These are phyloP conservation scores for Piscicola geometra DNA, from an alignment of 2,888 invertebrate genomes.

Conservation along the genomic window DNA sequence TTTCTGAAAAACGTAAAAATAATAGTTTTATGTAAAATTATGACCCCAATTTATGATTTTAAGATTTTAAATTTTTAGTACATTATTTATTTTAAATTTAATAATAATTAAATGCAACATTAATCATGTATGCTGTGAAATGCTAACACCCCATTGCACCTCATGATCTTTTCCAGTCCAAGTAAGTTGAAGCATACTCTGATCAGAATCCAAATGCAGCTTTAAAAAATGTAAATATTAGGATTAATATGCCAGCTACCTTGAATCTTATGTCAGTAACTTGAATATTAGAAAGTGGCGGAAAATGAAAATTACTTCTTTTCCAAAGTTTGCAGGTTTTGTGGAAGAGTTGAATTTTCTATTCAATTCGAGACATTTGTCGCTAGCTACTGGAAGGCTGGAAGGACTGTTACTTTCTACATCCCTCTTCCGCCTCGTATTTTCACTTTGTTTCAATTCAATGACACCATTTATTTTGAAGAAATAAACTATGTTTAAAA, in stretches of 20 bases:
- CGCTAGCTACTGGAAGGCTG: neutral
- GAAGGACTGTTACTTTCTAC: too few relatives aligned
- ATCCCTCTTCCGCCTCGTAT: too few relatives aligned
- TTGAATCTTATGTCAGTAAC: neutral
- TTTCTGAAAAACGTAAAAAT: neutral
- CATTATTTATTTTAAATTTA: too few relatives aligned
- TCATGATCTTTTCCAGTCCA: slow-evolving; percentile 35
- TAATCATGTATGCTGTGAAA: too few relatives aligned
- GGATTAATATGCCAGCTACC: neutral
- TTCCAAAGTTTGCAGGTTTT: neutral
- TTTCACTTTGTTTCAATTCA: too few relatives aligned
- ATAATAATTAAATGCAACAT: too few relatives aligned
- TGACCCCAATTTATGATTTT: too few relatives aligned
- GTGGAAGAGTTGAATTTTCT: neutral
- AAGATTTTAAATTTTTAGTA: too few relatives aligned
- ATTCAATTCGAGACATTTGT: neutral
- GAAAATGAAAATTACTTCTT: neutral
- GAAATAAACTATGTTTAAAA: too few relatives aligned
- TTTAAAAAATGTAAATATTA: neutral
- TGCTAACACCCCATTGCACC: slow-evolving; percentile 22
- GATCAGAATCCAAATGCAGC: neutral
- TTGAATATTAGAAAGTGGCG: neutral
- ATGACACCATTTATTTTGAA: too few relatives aligned
- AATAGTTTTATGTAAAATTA: too few relatives aligned
- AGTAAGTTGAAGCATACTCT: slow-evolving; percentile 29